Conservation (phyloP, 2,113 vertebrate species). For the Meleagris gallopavo region DNA sequence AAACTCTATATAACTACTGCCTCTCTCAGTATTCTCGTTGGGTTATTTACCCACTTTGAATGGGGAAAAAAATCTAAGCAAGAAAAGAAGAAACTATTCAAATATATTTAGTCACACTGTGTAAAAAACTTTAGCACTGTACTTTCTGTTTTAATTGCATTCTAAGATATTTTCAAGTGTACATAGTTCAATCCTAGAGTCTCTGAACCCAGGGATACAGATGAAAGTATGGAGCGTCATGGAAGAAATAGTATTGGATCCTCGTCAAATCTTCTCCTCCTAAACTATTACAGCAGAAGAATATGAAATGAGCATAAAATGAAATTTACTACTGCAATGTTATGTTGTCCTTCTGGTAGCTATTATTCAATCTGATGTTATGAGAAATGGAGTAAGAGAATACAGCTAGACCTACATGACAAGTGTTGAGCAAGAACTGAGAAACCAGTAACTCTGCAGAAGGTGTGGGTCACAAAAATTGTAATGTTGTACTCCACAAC, state of each 20-base stretch:
- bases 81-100: not conserved
- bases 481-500: too few relatives aligned
- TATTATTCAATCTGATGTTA: too few relatives aligned
- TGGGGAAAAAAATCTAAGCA: fast-evolving
- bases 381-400: too few relatives aligned
- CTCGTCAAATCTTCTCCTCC: not conserved
- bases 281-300: not conserved
- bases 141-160: not conserved
- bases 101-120: not conserved
- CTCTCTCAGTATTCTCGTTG: not conserved
- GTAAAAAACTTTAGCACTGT: not conserved
- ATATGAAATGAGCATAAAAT: not conserved
- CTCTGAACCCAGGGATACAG: not conserved
- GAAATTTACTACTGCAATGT: not conserved
- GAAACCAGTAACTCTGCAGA: too few relatives aligned
- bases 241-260: not conserved
- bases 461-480: too few relatives aligned
- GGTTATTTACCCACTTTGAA: not conserved
- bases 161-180: not conserved
- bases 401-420: too few relatives aligned
- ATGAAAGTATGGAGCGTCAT: not conserved
- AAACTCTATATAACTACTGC: not conserved
- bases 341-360: too few relatives aligned
- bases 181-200: not conserved
- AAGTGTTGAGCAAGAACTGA: too few relatives aligned